Evolutionary conservation across 2,888 invertebrate species (phyloP).

Genomic region (Nephrocerus scutellatus): DNA sequence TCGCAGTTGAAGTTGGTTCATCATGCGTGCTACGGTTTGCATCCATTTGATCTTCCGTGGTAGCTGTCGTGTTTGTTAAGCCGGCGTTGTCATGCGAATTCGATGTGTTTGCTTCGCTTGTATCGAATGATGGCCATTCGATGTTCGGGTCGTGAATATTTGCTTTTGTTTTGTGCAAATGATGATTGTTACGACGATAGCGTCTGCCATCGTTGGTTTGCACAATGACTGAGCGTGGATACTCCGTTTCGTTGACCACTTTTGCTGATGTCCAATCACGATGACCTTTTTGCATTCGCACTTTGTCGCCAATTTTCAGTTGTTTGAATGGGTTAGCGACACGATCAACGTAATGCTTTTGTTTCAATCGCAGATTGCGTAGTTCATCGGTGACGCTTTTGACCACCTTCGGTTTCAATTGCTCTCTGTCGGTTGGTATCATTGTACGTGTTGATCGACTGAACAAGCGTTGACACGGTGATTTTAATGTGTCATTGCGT

Average conservation of each 20-base stretch:
- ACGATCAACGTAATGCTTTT: conserved; percentile 12
- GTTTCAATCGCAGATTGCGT: conserved; percentile 6
- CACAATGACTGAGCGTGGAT: conserved; percentile 16
- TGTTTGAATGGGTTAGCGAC: conserved; percentile 4
- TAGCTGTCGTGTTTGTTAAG: too few relatives aligned
- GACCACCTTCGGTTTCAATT: conserved; percentile 22
- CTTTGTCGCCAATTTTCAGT: conserved; percentile 8
- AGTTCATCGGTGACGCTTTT: conserved; percentile 12
- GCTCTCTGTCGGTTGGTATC: conserved; percentile 10
- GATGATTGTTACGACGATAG: conserved; percentile 12
- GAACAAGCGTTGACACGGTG: too few relatives aligned
- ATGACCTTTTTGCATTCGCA: conserved; percentile 11
- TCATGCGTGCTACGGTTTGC: too few relatives aligned
- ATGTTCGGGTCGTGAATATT: too few relatives aligned
- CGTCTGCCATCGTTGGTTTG: conserved; percentile 12
- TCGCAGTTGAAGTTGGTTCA: too few relatives aligned
- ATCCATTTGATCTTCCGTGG: too few relatives aligned
- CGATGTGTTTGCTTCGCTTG: too few relatives aligned
- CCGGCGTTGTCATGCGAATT: too few relatives aligned
- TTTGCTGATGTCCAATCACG: conserved; percentile 13
- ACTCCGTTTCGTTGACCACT: conserved; percentile 8
- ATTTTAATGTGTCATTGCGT: too few relatives aligned
- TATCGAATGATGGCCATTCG: too few relatives aligned
- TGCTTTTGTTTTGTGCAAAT: conserved; percentile 3
- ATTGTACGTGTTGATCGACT: conserved; percentile 16